Percentiles rank a stretch among this genome's conserved stretches.
Conservation (phyloP, 2,888 invertebrate species). For the Ophion ellenae region DNA sequence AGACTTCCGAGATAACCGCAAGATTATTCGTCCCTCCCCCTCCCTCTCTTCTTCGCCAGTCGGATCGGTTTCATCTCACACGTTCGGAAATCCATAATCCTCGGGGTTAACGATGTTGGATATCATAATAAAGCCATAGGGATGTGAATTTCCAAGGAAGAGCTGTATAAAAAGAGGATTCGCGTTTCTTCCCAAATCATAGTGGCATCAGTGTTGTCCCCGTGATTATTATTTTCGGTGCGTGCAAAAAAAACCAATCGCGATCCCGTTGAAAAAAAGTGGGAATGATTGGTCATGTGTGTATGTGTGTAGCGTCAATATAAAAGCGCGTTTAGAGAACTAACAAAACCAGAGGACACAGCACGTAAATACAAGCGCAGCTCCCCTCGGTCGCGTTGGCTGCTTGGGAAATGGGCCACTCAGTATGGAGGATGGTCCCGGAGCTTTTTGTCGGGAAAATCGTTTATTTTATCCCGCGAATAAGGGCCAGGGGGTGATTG, state of each 20-base stretch:
- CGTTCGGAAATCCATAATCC: conserved; percentile 16
- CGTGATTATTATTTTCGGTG: too few species aligned
- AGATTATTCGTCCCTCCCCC: too few species aligned
- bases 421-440: conserved; percentile 31
- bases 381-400: background rate
- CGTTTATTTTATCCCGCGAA: conserved; percentile 16
- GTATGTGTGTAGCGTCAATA: background rate
- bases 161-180: too few species aligned
- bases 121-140: background rate
- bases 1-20: conserved; percentile 32
- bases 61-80: background rate
- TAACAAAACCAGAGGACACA: background rate
- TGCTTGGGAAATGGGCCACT: conserved; percentile 50
- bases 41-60: too few species aligned
- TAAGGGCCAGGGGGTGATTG: conserved; percentile 38
- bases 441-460: conserved; percentile 42
- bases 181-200: too few species aligned
- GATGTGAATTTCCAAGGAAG: conserved; percentile 2
- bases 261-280: too few species aligned
- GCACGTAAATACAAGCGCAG: conserved; percentile 1
- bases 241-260: too few species aligned
- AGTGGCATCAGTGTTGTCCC: too few species aligned
- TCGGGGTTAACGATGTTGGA: background rate
- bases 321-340: background rate
- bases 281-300: too few species aligned